Base-by-base conservation (phyloP, 2,113 vertebrate species). In the Arothron firmamentum region DNA sequence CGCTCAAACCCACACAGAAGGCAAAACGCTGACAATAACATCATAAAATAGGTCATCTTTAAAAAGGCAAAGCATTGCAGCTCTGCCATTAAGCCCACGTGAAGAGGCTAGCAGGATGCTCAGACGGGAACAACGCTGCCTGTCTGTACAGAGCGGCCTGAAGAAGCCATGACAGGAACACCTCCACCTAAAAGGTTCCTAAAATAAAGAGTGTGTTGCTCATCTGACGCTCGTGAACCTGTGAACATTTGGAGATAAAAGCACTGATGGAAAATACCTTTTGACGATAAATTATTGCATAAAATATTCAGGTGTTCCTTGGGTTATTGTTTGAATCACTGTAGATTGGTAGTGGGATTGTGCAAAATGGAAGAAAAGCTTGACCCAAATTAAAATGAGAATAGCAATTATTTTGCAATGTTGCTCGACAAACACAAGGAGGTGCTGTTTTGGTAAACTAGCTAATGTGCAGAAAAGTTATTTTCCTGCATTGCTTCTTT, bases 151-250 rank as follows among this genome's bases (percentile, higher is more conserved):
- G 62, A 74, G 63, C 57, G 64, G 79, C 75, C 67, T 14, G 66
- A 69, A 70, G 75, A 78, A 57, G 46, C 49, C 63, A 61, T 74
- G 73, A 73, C 83, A 76, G 80, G 53, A 67, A 80, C 87, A 85
- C 87, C 83, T 87, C 66, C 59, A 66, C 65, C 67, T 83, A 77
- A 88, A 70, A 85, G 78, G 59, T 64, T 84, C 84, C 75, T 59
- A 66, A 73, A 84, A 77, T 84, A 84, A 84, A 72, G 70, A 72
- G 67, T 73, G 48, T 80, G 41, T 65, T 65, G 67, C 77, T 72
- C 76, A 79, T 68, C 64, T 54, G 52, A 68, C 45, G 46, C 72
- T 77, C 65, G 58, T 59, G 31, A 79, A 65, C 62, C 67, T 61
- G 63, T 48, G 53, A 81, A 74, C 75, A n/a, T 31, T 18, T 28